phyloP scores from a whole-genome alignment of 2,797 vertebrate species.

The Galaxias olidus region DNA sequence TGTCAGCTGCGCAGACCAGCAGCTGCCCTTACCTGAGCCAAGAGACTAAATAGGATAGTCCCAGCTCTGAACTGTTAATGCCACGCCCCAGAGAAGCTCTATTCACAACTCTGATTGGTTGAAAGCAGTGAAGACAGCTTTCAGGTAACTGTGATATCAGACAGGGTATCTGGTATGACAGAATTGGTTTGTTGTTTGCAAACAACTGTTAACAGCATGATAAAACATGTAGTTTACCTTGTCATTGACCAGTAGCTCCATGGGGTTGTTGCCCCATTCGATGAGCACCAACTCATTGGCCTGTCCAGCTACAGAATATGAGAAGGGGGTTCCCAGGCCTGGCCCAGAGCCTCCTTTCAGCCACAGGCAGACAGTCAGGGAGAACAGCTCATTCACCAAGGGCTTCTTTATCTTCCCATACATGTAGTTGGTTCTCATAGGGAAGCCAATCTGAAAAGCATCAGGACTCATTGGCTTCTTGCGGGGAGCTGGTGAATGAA shows the following conservation, averaged over 20 bases:
- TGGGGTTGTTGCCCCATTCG: conserved; percentile 84
- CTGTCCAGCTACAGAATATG: conserved; percentile 82
- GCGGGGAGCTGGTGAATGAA: conserved; percentile 52
- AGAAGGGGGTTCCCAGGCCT: conserved; percentile 83
- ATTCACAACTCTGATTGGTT: conserved; percentile 14
- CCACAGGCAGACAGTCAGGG: conserved; percentile 82
- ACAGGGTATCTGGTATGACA: neutral
- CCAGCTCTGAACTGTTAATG: neutral
- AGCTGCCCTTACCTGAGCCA: too few species aligned
- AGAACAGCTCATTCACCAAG: conserved; percentile 80
- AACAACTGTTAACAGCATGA: neutral
- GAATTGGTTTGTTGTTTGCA: neutral
- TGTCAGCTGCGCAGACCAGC: neutral
- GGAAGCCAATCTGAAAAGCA: conserved; percentile 81
- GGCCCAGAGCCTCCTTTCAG: conserved; percentile 74
- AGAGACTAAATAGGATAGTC: too few species aligned
- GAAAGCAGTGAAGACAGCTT: conserved; percentile 3
- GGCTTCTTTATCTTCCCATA: conserved; percentile 76
- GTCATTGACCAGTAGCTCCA: conserved; percentile 84
- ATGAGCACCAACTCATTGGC: conserved; percentile 86
- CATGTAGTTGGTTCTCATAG: conserved; percentile 86
- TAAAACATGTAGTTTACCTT: conserved; percentile 59
- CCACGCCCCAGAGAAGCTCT: neutral
- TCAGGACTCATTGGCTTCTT: conserved; percentile 73
- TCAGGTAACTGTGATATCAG: neutral